Conservation (phyloP, 2,888 invertebrate species). For the Perizoma flavofasciatum region DNA sequence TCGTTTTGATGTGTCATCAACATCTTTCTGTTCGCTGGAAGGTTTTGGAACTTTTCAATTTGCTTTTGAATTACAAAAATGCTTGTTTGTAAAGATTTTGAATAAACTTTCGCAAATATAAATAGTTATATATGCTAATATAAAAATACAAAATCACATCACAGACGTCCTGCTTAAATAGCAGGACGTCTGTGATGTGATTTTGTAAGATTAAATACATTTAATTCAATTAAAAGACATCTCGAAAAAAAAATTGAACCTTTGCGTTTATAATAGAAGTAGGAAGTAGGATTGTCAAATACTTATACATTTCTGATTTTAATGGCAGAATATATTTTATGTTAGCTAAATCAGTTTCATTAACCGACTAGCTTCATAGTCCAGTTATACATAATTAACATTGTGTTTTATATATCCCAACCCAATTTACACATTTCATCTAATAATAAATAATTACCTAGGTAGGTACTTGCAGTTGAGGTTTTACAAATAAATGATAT, state of each 20-base stretch:
- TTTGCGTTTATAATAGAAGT: too few relatives aligned
- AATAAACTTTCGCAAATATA: not conserved
- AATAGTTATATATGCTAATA: too few relatives aligned
- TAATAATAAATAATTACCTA: not conserved
- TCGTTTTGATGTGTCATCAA: conserved; percentile 29
- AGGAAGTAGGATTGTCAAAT: too few relatives aligned
- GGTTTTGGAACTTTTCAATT: conserved; percentile 14
- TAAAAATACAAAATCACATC: too few relatives aligned
- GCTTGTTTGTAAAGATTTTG: not conserved
- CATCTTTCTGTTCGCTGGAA: conserved; percentile 16
- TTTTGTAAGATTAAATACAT: too few relatives aligned
- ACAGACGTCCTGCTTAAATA: too few relatives aligned
- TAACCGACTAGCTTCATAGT: not conserved
- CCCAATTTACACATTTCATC: not conserved
- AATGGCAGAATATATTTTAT: not conserved
- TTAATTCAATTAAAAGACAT: too few relatives aligned
- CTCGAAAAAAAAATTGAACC: too few relatives aligned
- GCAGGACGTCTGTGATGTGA: too few relatives aligned
- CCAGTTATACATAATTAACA: not conserved
- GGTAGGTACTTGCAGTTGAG: not conserved
- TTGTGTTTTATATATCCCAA: not conserved
- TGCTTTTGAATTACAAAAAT: conserved; percentile 4
- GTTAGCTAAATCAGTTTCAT: not conserved
- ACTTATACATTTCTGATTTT: too few relatives aligned
- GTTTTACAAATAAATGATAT: not conserved